Evolutionary conservation across 2,113 vertebrate genomes (phyloP).

Genomic region (Oplegnathus fasciatus): DNA sequence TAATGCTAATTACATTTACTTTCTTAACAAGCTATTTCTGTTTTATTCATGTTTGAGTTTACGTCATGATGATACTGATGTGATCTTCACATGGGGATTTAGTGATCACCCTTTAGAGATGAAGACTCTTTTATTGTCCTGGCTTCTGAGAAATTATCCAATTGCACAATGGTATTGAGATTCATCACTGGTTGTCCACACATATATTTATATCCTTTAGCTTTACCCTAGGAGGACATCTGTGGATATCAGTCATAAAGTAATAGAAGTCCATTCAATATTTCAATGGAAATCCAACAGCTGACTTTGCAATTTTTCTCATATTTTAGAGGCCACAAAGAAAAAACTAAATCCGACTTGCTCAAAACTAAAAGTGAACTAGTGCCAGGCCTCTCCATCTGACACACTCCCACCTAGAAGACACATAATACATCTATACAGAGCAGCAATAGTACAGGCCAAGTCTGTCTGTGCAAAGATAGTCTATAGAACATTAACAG

Average conservation of each 20-base stretch:
- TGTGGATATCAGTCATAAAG: neutral
- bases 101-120: neutral
- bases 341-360: neutral
- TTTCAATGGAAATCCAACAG: neutral
- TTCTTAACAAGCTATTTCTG: too few relatives aligned
- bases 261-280: neutral
- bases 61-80: too few relatives aligned
- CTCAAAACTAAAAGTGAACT: neutral
- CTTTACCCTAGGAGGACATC: neutral
- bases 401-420: neutral
- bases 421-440: neutral
- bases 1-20: too few relatives aligned
- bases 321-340: neutral
- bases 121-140: neutral
- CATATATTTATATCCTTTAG: neutral
- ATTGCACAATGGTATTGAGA: neutral
- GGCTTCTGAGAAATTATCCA: neutral
- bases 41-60: too few relatives aligned
- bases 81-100: neutral
- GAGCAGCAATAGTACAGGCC: neutral
- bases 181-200: neutral
- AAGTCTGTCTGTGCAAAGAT: constrained; percentile 9
- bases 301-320: neutral
- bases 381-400: neutral
- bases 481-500: neutral